These are phyloP conservation scores for Ciconia nigra DNA, from an alignment of 2,797 vertebrate species.

Conservation along the genomic window DNA sequence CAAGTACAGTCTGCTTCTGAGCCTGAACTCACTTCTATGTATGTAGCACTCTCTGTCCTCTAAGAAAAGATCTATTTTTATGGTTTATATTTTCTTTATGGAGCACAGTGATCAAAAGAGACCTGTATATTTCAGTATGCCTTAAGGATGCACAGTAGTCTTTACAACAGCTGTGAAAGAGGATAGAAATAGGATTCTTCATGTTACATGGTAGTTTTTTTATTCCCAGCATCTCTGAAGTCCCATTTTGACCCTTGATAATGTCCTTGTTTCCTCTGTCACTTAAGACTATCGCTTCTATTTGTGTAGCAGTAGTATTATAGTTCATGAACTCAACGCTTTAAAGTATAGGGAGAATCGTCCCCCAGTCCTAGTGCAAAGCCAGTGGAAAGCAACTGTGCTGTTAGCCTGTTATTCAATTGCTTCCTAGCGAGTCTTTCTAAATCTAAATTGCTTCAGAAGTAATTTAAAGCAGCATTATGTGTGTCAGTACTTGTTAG, in stretches of 20 bases:
- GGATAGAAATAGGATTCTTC: background rate
- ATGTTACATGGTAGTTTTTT: accelerated
- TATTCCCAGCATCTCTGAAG: background rate
- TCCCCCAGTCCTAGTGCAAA: background rate
- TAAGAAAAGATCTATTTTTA: background rate
- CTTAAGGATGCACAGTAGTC: background rate
- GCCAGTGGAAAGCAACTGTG: background rate
- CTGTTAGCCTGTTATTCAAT: background rate
- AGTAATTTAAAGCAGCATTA: background rate
- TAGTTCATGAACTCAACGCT: background rate
- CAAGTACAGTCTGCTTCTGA: background rate
- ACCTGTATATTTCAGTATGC: background rate
- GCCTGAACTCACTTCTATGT: background rate
- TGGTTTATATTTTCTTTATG: background rate
- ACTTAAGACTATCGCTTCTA: background rate
- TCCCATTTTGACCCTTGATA: background rate
- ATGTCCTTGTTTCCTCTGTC: background rate
- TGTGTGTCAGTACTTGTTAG: background rate
- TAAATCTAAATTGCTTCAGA: background rate
- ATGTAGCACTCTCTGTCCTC: background rate
- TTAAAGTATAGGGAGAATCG: background rate
- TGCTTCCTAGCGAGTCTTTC: background rate
- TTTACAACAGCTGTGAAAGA: background rate
- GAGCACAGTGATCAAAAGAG: background rate
- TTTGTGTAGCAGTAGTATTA: background rate